Base-by-base conservation (phyloP, 2,888 invertebrate genomes). In the Stegana nigrithorax region DNA sequence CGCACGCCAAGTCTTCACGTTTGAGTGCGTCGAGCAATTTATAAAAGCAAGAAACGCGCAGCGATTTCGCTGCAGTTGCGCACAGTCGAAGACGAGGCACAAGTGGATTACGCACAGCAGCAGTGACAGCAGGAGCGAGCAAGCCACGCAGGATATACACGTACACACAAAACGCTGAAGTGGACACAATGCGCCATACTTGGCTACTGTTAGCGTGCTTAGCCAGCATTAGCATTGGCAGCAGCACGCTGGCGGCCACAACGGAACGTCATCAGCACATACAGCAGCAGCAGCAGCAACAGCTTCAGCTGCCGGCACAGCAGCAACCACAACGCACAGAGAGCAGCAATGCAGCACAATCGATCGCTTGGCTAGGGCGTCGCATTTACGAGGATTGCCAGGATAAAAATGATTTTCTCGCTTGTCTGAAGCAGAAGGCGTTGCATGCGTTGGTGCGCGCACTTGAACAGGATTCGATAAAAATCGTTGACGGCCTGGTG, bases 321-420 rank as follows among this genome's bases (percentile, higher is more conserved):
- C 60, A 44, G 21, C 45, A 14, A 21, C 25, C 21, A 26, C 60
- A 50, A 8, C 19, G n/a, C n/a, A 2, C 19, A 44, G n/a, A n/a
- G n/a, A n/a, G 17, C 17, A 47, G 23, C 25, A 25, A 25, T 23
- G 47, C 47, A n/a, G n/a, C n/a, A 1, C 32, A 55, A 10, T 32
- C 53, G 12, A 55, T 55, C 32, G 36, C 53, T 6, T 55, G 53
- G 53, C 36, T 90, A 67, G 85, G 89, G 73, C 88, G 89, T 74
- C 89, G 89, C 82, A 88, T 90, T 71, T 90, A 89, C 76, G 89
- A 89, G 68, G 89, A 89, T 75, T 90, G 90, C 82, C 89, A 89
- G 85, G 85, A 87, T 65, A 89, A 88, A 69, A 87, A 88, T 77
- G 89, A 90, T 75, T 87, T 90, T 76, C 86, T 89, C 60, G 86